Evolutionary conservation across 2,797 vertebrate species (phyloP).

Genomic region (Tangara arthus): DNA sequence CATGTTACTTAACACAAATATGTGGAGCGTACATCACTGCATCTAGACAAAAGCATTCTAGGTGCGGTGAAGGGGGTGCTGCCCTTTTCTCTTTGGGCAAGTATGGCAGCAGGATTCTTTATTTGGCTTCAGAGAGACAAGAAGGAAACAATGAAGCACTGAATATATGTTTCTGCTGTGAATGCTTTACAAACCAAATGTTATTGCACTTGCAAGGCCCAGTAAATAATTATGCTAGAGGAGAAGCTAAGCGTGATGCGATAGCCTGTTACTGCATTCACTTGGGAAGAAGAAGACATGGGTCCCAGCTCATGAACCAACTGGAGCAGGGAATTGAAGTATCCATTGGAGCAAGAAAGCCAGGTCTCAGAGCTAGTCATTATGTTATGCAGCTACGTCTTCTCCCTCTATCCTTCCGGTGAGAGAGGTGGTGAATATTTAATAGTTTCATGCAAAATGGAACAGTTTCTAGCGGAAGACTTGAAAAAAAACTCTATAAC

Average conservation of each 20-base stretch:
- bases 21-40: neutral
- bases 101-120: neutral
- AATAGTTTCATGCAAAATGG: slow-evolving; percentile 32
- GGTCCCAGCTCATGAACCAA: neutral
- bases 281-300: neutral
- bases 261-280: neutral
- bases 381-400: neutral
- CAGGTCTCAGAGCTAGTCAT: neutral
- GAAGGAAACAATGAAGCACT: neutral
- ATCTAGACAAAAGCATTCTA: neutral
- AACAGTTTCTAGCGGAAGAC: neutral
- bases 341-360: slow-evolving; percentile 32
- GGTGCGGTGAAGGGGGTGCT: neutral
- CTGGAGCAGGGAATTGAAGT: slow-evolving; percentile 49
- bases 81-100: neutral
- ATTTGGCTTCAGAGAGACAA: neutral
- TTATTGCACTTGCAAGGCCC: neutral
- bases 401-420: neutral
- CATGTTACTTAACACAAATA: neutral
- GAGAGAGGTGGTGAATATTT: slow-evolving; percentile 19
- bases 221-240: neutral
- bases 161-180: neutral
- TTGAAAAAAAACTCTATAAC: neutral
- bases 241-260: neutral
- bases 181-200: neutral